Evolutionary conservation across 1,140 invertebrate species (phyloP).

Genomic region (Aleiodes sp.): DNA sequence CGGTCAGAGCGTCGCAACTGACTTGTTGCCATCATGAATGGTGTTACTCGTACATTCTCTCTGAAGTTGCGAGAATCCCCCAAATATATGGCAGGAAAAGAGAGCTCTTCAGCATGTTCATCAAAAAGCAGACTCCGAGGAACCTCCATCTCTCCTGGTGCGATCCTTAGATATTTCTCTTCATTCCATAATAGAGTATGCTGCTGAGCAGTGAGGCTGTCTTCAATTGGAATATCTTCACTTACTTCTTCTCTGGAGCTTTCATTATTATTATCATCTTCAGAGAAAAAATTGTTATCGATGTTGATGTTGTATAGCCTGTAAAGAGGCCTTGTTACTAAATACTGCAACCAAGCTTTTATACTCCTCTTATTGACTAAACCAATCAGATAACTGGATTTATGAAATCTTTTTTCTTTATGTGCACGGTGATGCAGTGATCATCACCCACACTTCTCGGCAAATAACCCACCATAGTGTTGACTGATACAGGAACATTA

Average conservation of each 20-base stretch:
- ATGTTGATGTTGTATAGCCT: conserved; percentile 23
- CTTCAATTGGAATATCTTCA: conserved; percentile 42
- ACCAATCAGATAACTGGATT: conserved; percentile 36
- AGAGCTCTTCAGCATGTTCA: conserved; percentile 51
- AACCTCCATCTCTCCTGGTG: conserved; percentile 38
- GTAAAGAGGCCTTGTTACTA: conserved; percentile 35
- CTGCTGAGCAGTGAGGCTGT: neutral
- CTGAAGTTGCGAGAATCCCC: conserved; percentile 46
- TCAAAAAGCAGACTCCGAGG: conserved; percentile 37
- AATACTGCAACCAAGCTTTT: conserved; percentile 35
- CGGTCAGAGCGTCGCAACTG: conserved; percentile 38
- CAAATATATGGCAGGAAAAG: conserved; percentile 52
- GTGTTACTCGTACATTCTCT: conserved; percentile 37
- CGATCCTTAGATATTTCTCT: conserved; percentile 40
- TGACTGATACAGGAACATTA: conserved; percentile 53
- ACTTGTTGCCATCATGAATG: conserved; percentile 38
- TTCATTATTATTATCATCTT: too few relatives aligned
- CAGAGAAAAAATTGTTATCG: conserved; percentile 20
- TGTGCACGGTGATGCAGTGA: conserved; percentile 47
- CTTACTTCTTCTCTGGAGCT: too few relatives aligned
- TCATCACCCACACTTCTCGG: conserved; percentile 53
- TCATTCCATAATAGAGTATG: neutral
- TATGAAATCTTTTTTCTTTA: conserved; percentile 47
- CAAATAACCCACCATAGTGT: conserved; percentile 53
- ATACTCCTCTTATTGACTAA: conserved; percentile 35